Evolutionary conservation across 2,113 vertebrate genomes (phyloP).

Genomic region (Amblyopsis rosae): DNA sequence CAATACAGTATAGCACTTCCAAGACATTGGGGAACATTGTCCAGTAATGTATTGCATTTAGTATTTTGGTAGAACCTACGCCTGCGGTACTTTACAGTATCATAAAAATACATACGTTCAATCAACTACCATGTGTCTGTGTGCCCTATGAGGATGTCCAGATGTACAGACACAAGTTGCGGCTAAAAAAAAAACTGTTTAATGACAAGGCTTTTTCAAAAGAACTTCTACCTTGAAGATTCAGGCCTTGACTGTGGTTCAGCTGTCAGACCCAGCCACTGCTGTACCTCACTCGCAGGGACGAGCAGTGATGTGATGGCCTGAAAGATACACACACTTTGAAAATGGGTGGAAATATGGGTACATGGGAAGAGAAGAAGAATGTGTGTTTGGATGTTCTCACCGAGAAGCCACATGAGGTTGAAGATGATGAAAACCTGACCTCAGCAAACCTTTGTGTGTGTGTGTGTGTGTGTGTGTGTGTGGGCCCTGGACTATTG

Average conservation of each 20-base stretch:
- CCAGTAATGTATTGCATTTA: no score
- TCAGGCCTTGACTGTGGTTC: slow-evolving; percentile 4
- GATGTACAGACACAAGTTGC: slow-evolving; percentile 1
- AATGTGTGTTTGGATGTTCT: slow-evolving; percentile 25
- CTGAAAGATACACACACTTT: slow-evolving; percentile 24
- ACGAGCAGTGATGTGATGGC: slow-evolving; percentile 13
- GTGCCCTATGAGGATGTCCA: slow-evolving; percentile 25
- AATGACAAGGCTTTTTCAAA: slow-evolving; percentile 12
- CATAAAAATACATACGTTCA: not conserved
- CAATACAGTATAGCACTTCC: no score
- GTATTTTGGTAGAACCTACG: no score
- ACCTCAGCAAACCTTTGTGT: slow-evolving; percentile 1
- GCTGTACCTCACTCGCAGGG: slow-evolving; percentile 23
- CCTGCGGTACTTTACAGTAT: no score
- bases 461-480: not conserved
- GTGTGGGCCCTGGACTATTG: not conserved
- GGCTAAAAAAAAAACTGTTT: not conserved
- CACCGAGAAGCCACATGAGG: slow-evolving; percentile 6
- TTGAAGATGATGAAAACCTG: not conserved
- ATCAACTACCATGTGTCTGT: not conserved
- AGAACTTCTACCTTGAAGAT: slow-evolving; percentile 18
- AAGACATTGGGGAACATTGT: no score
- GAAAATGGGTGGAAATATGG: slow-evolving; percentile 10
- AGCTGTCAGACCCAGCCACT: slow-evolving; percentile 24
- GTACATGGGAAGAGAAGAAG: not conserved